phyloP scores from a whole-genome alignment of 2,888 invertebrate genomes.

The Luperina nickerlii region DNA sequence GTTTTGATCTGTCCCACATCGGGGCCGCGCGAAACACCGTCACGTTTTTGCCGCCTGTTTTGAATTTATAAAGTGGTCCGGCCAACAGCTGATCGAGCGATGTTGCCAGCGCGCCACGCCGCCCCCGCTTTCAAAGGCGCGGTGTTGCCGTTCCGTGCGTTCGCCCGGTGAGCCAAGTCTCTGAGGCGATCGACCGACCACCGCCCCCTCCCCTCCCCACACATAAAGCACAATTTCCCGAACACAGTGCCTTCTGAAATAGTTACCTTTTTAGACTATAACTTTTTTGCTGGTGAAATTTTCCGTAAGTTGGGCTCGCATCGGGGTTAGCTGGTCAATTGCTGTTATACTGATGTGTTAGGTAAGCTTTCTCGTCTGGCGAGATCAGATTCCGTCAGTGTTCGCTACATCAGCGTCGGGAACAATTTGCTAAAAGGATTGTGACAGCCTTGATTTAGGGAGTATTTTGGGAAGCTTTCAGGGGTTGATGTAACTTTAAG shows the following conservation, averaged over 20 bases:
- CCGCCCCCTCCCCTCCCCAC: constrained; percentile 74
- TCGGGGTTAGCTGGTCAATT: constrained; percentile 75
- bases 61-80: constrained; percentile 83
- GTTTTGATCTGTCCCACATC: constrained; percentile 75
- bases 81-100: constrained; percentile 87
- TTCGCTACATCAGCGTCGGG: constrained; percentile 55
- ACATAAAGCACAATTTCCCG: constrained; percentile 80
- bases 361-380: constrained; percentile 61
- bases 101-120: constrained; percentile 75
- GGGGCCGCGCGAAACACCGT: constrained; percentile 72
- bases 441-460: constrained; percentile 58
- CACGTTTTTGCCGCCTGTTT: constrained; percentile 86
- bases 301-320: constrained; percentile 56
- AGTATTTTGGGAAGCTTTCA: constrained; percentile 49
- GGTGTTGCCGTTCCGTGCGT: constrained; percentile 81
- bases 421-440: constrained; percentile 58
- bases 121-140: constrained; percentile 72
- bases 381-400: constrained; percentile 56
- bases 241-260: constrained; percentile 76
- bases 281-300: constrained; percentile 69
- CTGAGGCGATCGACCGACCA: constrained; percentile 87
- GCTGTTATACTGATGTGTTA: constrained; percentile 50
- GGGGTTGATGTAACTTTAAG: constrained; percentile 42
- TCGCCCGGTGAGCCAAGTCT: constrained; percentile 68
- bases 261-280: constrained; percentile 73